These are phyloP conservation scores for Pandion haliaetus DNA, from an alignment of 2,113 vertebrate species.

Conservation along the genomic window DNA sequence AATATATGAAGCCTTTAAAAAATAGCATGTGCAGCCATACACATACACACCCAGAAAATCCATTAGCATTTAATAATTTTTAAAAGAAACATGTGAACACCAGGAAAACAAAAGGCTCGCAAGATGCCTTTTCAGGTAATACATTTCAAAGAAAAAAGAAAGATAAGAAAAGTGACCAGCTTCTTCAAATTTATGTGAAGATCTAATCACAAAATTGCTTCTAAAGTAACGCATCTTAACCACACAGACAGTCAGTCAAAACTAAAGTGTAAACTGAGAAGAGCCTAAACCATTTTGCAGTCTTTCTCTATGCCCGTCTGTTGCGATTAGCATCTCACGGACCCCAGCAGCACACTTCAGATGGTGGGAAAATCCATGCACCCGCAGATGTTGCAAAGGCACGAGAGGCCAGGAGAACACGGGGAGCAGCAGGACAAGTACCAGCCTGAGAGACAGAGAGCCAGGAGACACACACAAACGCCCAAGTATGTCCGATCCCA, in stretches of 20 bases:
- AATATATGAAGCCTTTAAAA: not conserved
- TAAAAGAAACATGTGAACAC: not conserved
- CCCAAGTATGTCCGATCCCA: accelerated
- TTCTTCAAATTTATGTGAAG: not conserved
- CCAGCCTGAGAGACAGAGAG: not conserved
- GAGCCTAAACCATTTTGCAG: not conserved
- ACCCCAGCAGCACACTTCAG: not conserved
- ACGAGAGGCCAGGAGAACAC: not conserved
- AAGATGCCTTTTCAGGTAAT: not conserved
- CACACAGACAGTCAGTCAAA: not conserved
- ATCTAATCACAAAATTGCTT: not conserved
- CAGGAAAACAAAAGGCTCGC: not conserved
- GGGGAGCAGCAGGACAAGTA: accelerated
- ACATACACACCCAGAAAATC: not conserved
- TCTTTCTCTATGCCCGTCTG: accelerated
- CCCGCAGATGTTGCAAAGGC: not conserved
- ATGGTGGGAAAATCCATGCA: accelerated
- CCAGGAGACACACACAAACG: accelerated
- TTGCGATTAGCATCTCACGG: not conserved
- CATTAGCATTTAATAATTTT: not conserved
- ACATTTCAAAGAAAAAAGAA: not conserved
- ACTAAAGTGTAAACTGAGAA: not conserved
- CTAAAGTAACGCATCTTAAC: not conserved
- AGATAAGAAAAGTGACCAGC: not conserved
- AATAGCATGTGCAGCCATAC: not conserved